These are phyloP conservation scores for Austrolebias charrua DNA, from an alignment of 2,797 vertebrate genomes.

Conservation along the genomic window DNA sequence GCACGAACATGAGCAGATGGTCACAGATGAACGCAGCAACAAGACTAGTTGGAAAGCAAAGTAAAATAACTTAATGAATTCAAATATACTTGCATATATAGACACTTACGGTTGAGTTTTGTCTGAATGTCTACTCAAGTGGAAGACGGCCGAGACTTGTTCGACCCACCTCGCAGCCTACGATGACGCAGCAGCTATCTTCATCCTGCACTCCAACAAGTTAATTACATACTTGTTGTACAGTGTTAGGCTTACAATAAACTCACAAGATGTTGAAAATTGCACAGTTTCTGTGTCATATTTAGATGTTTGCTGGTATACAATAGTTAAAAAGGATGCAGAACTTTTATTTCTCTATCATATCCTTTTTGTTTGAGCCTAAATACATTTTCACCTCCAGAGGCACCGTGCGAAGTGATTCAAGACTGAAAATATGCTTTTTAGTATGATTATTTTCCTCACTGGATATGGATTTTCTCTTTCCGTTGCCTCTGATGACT, in stretches of 20 bases:
- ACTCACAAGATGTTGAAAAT: no score
- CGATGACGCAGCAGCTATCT: neutral
- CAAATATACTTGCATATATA: no score
- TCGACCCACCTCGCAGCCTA: neutral
- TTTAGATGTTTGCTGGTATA: neutral
- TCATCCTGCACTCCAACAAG: neutral
- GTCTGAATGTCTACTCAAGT: neutral
- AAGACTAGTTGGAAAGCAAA: no score
- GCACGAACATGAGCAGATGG: no score
- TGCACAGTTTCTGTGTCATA: neutral
- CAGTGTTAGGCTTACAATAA: neutral
- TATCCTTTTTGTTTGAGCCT: neutral
- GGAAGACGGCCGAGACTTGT: neutral
- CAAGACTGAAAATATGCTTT: neutral
- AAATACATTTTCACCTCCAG: neutral
- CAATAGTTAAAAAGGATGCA: neutral
- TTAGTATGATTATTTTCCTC: conserved; percentile 12
- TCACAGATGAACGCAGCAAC: no score
- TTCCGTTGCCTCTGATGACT: neutral
- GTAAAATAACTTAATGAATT: no score
- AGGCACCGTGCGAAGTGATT: neutral
- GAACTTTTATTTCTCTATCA: neutral
- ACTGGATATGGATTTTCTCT: conserved; percentile 8
- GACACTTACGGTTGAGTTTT: no score
- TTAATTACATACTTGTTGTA: neutral